A percentile compares a stretch with the other conserved stretches of the same genome.
Evolutionary conservation across 2,797 vertebrate species (phyloP).

Genomic region (Myotis planiceps): DNA sequence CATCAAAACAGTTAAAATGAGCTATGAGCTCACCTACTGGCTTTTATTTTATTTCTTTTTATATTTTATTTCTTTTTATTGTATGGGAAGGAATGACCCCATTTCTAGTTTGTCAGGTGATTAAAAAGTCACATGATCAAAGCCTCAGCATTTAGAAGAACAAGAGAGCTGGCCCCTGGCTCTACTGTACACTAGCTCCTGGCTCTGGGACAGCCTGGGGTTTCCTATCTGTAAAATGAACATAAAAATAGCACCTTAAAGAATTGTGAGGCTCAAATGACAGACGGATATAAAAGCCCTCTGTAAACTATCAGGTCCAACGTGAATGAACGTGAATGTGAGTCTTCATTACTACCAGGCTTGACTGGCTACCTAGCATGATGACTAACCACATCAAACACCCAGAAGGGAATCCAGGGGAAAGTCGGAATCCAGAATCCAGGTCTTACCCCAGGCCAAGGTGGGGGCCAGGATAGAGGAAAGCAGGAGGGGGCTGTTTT

Average conservation of each 20-base stretch:
- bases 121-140: neutral
- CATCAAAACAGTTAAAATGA: constrained; percentile 59
- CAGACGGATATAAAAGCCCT: neutral
- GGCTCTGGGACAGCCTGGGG: neutral
- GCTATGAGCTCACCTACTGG: constrained; percentile 9
- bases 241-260: constrained; percentile 11
- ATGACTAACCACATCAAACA: constrained; percentile 81
- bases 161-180: neutral
- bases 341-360: constrained; percentile 63
- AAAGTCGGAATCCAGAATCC: constrained; percentile 4
- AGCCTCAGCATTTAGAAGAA: constrained; percentile 21
- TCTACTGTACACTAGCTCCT: neutral
- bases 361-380: constrained; percentile 83
- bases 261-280: constrained; percentile 12
- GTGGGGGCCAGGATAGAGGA: neutral
- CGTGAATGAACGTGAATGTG: neutral
- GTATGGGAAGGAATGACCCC: constrained; percentile 60
- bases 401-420: constrained; percentile 74
- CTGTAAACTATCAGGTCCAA: constrained; percentile 25
- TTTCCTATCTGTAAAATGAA: constrained; percentile 52
- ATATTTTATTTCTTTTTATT: constrained; percentile 47
- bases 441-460: neutral
- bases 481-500: neutral
- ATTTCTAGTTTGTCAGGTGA: constrained; percentile 78
- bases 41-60: constrained; percentile 53